Percentiles rank a stretch among this genome's conserved stretches.
phyloP scores from a whole-genome alignment of 2,113 vertebrate genomes.

The Hiodon tergisus region DNA sequence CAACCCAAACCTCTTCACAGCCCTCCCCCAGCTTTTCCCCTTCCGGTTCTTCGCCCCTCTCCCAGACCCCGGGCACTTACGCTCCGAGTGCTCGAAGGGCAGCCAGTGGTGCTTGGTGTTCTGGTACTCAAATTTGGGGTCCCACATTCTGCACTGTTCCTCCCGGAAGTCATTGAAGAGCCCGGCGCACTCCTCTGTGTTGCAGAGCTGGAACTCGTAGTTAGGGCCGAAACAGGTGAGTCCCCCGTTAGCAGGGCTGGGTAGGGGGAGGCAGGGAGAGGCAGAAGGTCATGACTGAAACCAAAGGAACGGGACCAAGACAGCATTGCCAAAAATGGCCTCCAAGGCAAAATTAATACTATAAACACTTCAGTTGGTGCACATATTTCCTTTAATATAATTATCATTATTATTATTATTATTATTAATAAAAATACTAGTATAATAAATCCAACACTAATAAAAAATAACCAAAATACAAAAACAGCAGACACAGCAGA shows the following conservation, averaged over 20 bases:
- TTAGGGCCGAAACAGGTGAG: slow-evolving; percentile 76
- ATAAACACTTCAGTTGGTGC: too few relatives aligned
- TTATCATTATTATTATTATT: too few relatives aligned
- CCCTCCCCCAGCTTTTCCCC: background rate
- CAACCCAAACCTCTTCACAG: background rate
- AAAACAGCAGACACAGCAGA: too few relatives aligned
- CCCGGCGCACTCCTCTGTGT: slow-evolving; percentile 77
- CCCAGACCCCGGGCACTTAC: slow-evolving; percentile 58
- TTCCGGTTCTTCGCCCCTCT: too few relatives aligned
- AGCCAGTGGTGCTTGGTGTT: slow-evolving; percentile 86
- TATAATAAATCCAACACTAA: too few relatives aligned
- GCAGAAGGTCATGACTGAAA: background rate
- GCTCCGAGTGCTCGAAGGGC: slow-evolving; percentile 85
- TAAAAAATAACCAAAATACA: too few relatives aligned
- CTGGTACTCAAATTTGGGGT: slow-evolving; percentile 78
- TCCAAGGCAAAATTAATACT: background rate
- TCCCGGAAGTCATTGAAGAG: slow-evolving; percentile 79
- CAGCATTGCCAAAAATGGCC: background rate
- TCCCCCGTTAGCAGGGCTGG: slow-evolving; percentile 85
- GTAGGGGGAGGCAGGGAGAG: slow-evolving; percentile 10
- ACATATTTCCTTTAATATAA: background rate
- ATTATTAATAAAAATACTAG: too few relatives aligned
- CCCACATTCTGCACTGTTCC: slow-evolving; percentile 82
- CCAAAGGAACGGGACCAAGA: too few relatives aligned
- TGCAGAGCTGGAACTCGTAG: slow-evolving; percentile 91